Percentiles rank a stretch among this genome's conserved stretches.
Conservation (phyloP, 2,888 invertebrate genomes). For the Lottia gigantea region DNA sequence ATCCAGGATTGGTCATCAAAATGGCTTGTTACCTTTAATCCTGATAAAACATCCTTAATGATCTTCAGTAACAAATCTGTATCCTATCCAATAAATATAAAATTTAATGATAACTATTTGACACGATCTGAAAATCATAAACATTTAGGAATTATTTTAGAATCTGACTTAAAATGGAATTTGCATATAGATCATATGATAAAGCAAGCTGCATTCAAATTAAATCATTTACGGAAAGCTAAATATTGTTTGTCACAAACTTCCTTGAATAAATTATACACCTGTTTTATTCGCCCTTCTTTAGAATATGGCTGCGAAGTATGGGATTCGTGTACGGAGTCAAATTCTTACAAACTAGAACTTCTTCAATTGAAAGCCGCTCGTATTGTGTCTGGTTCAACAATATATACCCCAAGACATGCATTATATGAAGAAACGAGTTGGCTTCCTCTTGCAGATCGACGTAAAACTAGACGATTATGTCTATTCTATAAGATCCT, state of each 20-base stretch:
- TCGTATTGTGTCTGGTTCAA: not conserved
- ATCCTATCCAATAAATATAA: not conserved
- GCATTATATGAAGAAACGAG: not conserved
- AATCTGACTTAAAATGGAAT: not conserved
- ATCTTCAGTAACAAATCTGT: not conserved
- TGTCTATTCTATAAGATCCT: not conserved
- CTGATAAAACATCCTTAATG: not conserved
- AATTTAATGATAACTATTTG: not conserved
- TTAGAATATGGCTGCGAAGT: constrained; percentile 2
- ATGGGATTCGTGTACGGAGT: not conserved
- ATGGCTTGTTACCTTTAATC: not conserved
- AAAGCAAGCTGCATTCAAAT: not conserved
- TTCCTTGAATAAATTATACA: not conserved
- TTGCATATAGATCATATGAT: not conserved
- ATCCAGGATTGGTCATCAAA: not conserved
- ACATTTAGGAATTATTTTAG: not conserved
- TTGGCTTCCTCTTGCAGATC: not conserved
- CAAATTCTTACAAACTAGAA: not conserved
- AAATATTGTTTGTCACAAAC: not conserved
- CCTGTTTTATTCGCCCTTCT: not conserved
- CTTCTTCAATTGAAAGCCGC: not conserved
- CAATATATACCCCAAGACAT: not conserved
- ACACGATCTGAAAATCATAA: not conserved
- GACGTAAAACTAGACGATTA: not conserved
- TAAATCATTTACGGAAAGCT: not conserved